Evolutionary conservation across 2,797 vertebrate species (phyloP).

Genomic region (Hylomyscus alleni): DNA sequence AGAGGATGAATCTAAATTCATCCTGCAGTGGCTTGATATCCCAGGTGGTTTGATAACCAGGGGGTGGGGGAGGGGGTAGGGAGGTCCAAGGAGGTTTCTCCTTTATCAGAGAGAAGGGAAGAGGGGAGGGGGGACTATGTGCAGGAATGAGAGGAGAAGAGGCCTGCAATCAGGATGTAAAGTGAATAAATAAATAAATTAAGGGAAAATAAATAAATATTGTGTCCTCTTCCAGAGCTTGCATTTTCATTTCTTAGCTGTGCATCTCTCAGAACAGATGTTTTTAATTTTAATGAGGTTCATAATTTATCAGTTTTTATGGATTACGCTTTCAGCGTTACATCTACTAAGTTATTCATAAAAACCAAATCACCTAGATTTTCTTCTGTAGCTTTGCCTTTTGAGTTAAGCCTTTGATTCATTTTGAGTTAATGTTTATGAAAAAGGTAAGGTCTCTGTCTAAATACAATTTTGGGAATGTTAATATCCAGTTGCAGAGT

Average conservation of each 20-base stretch:
- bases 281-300: conserved; percentile 33
- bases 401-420: neutral
- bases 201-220: neutral
- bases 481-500: neutral
- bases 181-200: neutral
- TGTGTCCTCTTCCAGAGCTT: neutral
- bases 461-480: neutral
- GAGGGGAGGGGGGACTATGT: neutral
- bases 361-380: neutral
- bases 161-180: neutral
- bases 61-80: rapidly evolving
- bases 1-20: neutral
- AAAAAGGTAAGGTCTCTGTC: neutral
- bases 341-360: conserved; percentile 10
- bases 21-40: neutral
- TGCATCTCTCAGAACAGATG: neutral
- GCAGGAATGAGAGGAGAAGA: neutral
- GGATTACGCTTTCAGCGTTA: neutral
- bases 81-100: neutral
- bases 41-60: neutral
- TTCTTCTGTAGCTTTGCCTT: conserved; percentile 17
- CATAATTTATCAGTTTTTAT: neutral
- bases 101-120: neutral
- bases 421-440: neutral
- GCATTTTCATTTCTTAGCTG: neutral